Evolutionary conservation across 2,797 vertebrate species (phyloP).

Genomic region (Corythornis leucogaster): DNA sequence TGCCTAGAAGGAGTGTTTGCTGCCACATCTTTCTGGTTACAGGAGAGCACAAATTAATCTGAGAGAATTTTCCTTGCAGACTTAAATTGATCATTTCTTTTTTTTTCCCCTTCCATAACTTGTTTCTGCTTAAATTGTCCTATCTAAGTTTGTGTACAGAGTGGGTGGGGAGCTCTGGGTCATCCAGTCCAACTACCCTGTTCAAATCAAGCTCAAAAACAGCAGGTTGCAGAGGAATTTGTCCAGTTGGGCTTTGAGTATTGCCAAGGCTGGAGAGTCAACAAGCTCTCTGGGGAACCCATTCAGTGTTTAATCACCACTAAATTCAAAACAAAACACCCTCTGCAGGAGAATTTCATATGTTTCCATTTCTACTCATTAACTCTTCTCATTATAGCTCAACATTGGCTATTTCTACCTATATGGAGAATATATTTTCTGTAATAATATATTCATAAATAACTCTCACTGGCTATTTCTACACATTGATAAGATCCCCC

Average conservation of each 20-base stretch:
- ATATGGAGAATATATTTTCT: too few relatives aligned
- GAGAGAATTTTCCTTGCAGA: not conserved
- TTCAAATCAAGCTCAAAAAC: not conserved
- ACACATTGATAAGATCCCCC: not conserved
- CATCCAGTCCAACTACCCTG: not conserved
- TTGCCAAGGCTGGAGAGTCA: not conserved
- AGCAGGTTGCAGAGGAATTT: not conserved
- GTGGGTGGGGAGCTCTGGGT: not conserved
- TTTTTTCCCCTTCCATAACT: not conserved
- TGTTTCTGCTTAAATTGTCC: not conserved
- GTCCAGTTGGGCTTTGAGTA: not conserved
- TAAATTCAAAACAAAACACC: not conserved
- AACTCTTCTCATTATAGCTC: not conserved
- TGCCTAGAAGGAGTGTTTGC: not conserved
- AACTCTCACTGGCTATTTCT: not conserved
- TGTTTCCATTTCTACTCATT: not conserved
- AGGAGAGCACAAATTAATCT: not conserved
- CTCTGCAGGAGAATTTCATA: not conserved
- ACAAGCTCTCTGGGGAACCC: not conserved
- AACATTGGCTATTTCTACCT: too few relatives aligned
- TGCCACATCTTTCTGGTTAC: not conserved
- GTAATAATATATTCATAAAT: too few relatives aligned
- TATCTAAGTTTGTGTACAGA: not conserved
- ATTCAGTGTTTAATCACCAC: not conserved
- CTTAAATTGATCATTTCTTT: not conserved